Conservation (phyloP, 1,140 invertebrate genomes). For the Camponotus vicinus region DNA sequence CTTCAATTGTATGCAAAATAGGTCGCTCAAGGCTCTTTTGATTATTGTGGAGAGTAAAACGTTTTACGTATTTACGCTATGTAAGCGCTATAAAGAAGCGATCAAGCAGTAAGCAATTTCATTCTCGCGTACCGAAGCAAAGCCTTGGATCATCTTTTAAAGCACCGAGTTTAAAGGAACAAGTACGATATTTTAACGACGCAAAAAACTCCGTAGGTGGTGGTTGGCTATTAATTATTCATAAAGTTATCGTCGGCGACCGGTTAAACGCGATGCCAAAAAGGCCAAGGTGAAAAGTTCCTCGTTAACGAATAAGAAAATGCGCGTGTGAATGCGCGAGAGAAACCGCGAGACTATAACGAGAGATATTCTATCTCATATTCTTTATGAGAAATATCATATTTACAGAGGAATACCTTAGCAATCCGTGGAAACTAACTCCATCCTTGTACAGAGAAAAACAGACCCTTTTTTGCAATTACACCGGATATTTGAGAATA, state of each 20-base stretch:
- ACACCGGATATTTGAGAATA: slow-evolving; percentile 39
- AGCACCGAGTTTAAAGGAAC: slow-evolving; percentile 51
- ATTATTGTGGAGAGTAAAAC: slow-evolving; percentile 48
- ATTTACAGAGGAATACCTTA: slow-evolving; percentile 49
- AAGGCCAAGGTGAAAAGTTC: slow-evolving; percentile 61
- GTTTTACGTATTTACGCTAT: slow-evolving; percentile 47
- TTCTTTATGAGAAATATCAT: slow-evolving; percentile 42
- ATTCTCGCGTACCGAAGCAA: slow-evolving; percentile 26
- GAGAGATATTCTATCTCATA: slow-evolving; percentile 43
- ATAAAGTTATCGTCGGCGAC: slow-evolving; percentile 59
- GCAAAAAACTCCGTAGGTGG: slow-evolving; percentile 55
- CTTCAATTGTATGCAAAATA: slow-evolving; percentile 52
- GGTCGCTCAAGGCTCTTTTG: slow-evolving; percentile 26
- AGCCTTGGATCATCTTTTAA: slow-evolving; percentile 50
- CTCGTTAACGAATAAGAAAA: slow-evolving; percentile 56
- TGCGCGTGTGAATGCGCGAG: slow-evolving; percentile 15
- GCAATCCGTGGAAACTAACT: slow-evolving; percentile 48
- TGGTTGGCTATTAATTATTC: slow-evolving; percentile 61
- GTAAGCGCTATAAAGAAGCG: slow-evolving; percentile 40
- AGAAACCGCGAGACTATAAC: slow-evolving; percentile 14
- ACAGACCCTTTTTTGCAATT: slow-evolving; percentile 29
- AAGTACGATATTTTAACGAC: slow-evolving; percentile 57
- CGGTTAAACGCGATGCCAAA: slow-evolving; percentile 55
- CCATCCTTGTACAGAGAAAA: slow-evolving; percentile 11
- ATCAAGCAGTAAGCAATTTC: slow-evolving; percentile 53